Evolutionary conservation across 2,113 vertebrate species (phyloP), one percentile per base, ranked within the genome.

Genomic region (Anthoscopus minutus): DNA sequence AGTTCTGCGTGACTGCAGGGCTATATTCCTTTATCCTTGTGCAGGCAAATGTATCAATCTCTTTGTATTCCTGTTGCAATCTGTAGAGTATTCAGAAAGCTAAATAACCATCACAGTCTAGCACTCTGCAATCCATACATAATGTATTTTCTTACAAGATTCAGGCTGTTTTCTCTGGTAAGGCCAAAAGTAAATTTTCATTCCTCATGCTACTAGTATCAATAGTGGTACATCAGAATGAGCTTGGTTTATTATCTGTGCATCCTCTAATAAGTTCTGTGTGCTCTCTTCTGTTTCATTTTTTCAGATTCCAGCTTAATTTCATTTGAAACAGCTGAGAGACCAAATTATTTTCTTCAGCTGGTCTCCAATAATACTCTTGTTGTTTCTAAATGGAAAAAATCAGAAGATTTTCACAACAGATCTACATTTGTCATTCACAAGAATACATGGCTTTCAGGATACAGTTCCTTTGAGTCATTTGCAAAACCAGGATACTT

Each of bases 311-410:
- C 97, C 6, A 98, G 98, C 8, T 95, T 98, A 57, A 97, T 99
- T 72, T 99, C 99, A 48, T 98, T 99, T 74, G 99, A 99, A 97
- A 96, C 98, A 18, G 98, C 98, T 2, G 98, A 99, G 57, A 98
- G 99, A 95, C 99, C 99, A 35, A 99, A 99, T 97, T 98, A 98
- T 97, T 99, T 99, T 97, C 98, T 99, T 81, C 97, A 86, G 0
- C 51, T 97, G 60, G 96, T 96, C 51, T 91, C 91, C 65, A 98
- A 97, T 23, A 98, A 98, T 56, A 98, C 97, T 28, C 82, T 99
- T 81, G 95, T 86, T 35, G 92, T 99, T 92, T 95, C 97, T 65
- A 99, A 99, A 96, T 99, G 99, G 99, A 96, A 98, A 92, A 97
- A 96, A 40, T 97, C 51, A 0, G 95, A 97, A 30, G 93, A 70